Conservation (phyloP, 2,888 invertebrate species). For the Macrophya alboannulata region DNA sequence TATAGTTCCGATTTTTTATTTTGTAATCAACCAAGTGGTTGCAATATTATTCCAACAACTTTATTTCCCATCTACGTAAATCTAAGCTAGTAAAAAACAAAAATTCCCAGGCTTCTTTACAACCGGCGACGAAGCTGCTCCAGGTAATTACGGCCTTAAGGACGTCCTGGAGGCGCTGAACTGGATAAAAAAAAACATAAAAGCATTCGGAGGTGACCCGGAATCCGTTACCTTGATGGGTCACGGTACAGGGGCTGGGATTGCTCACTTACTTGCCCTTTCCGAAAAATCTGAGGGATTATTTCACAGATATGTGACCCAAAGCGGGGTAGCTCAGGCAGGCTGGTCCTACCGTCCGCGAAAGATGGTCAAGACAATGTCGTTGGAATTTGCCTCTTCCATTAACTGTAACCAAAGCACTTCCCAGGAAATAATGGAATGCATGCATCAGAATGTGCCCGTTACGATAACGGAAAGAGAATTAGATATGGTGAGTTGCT, state of each 20-base stretch:
- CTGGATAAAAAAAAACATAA: conserved; percentile 74
- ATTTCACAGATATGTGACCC: conserved; percentile 72
- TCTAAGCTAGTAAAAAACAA: not conserved
- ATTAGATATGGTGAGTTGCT: not conserved
- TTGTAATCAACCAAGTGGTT: too few species aligned
- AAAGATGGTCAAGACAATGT: conserved; percentile 62
- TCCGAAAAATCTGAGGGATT: conserved; percentile 72
- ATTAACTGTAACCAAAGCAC: conserved; percentile 30
- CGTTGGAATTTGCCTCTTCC: conserved; percentile 65
- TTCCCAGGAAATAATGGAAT: conserved; percentile 63
- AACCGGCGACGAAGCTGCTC: conserved; percentile 68
- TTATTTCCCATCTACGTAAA: too few species aligned
- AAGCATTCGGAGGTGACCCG: conserved; percentile 71
- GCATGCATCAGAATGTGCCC: conserved; percentile 62
- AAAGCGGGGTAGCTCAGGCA: conserved; percentile 67
- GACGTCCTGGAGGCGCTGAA: conserved; percentile 71
- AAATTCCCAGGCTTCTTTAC: conserved; percentile 72
- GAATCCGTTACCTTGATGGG: conserved; percentile 72
- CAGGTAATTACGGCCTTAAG: conserved; percentile 76
- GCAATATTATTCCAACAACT: not conserved
- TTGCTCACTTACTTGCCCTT: conserved; percentile 69
- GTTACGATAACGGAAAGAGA: not conserved
- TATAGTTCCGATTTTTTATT: too few species aligned
- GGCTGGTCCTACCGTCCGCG: conserved; percentile 64
- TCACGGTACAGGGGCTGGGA: conserved; percentile 69